These are phyloP conservation scores for Guaruba guarouba DNA, from an alignment of 2,113 vertebrate species.

Conservation along the genomic window DNA sequence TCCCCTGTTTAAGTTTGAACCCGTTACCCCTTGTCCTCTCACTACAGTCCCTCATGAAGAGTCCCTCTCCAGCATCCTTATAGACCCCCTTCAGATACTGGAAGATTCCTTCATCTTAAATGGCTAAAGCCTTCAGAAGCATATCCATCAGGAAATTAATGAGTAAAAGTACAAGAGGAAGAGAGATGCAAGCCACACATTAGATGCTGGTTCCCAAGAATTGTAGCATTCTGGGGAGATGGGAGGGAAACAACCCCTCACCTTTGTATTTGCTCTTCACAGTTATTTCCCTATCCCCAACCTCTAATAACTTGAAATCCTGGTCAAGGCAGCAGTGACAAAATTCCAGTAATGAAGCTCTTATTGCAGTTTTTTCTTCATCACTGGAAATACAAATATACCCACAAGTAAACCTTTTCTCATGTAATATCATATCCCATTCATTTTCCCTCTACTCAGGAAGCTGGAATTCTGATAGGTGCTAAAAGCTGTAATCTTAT, in stretches of 20 bases:
- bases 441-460: not conserved
- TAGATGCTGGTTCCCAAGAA: not conserved
- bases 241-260: fast-evolving
- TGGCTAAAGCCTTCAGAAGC: not conserved
- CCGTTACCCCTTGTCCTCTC: no score
- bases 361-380: not conserved
- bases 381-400: not conserved
- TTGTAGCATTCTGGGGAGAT: not conserved
- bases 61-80: no score
- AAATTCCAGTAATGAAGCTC: not conserved
- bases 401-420: not conserved
- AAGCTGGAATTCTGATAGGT: not conserved
- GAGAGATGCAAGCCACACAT: not conserved
- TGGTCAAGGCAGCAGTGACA: not conserved
- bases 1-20: no score
- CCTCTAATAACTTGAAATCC: not conserved
- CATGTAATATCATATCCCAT: not conserved
- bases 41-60: no score
- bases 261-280: not conserved
- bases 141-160: not conserved
- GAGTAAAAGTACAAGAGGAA: not conserved
- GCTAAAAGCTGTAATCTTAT: not conserved
- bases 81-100: no score
- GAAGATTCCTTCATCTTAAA: not conserved
- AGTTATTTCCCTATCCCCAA: not conserved